Evolutionary conservation across 2,797 vertebrate species (phyloP).

Genomic region (Lepus townsendii): DNA sequence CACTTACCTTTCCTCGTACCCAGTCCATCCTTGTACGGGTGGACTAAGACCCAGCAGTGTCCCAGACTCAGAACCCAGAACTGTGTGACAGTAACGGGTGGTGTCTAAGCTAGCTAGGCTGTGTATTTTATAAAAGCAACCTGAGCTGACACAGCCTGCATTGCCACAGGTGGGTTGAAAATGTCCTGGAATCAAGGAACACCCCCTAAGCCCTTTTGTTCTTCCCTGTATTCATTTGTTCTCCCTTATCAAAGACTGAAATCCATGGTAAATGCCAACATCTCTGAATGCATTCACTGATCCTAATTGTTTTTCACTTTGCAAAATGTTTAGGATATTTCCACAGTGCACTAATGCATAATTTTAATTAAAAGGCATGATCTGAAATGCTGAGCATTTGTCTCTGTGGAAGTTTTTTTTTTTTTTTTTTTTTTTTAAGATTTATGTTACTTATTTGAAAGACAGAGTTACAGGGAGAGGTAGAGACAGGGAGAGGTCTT

Average conservation of each 20-base stretch:
- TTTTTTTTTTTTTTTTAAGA: background rate
- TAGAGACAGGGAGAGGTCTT: too few species aligned
- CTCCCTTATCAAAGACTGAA: background rate
- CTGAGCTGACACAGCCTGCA: background rate
- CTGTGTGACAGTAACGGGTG: background rate
- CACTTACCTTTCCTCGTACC: too few species aligned
- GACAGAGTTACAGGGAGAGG: too few species aligned
- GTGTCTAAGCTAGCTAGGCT: background rate
- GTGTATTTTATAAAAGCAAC: background rate
- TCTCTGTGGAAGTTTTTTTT: background rate
- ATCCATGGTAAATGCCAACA: slow-evolving; percentile 5
- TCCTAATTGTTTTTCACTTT: background rate
- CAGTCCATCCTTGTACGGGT: too few species aligned
- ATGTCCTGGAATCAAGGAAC: background rate
- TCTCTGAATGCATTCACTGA: background rate
- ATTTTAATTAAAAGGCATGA: slow-evolving; percentile 12
- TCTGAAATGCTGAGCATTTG: background rate
- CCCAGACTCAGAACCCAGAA: background rate
- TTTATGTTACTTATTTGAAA: too few species aligned
- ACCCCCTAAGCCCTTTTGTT: background rate
- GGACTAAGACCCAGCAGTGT: background rate
- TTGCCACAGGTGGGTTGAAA: background rate
- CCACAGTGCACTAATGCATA: background rate
- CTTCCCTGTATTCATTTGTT: background rate
- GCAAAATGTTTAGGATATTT: background rate